Evolutionary conservation across 2,113 vertebrate species (phyloP).

Genomic region (Prietella phreatophila): DNA sequence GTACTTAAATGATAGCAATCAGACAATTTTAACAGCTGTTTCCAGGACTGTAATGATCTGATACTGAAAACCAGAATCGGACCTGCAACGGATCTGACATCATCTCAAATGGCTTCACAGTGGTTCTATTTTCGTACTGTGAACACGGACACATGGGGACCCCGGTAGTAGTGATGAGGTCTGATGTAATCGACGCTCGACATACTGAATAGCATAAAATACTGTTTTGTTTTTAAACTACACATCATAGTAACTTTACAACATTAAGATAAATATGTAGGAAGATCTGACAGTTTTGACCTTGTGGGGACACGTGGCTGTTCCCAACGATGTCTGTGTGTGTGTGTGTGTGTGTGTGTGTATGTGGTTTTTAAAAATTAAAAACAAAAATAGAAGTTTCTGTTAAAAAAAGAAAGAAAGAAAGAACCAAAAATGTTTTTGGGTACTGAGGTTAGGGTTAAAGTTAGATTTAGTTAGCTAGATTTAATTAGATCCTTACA

Average conservation of each 20-base stretch:
- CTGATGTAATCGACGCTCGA: not conserved
- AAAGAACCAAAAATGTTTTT: not conserved
- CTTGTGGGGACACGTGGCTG: not conserved
- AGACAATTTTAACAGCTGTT: not conserved
- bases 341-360: no score
- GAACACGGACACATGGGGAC: not conserved
- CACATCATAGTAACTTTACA: not conserved
- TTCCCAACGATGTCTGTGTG: not conserved
- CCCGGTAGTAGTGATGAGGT: not conserved
- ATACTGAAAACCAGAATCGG: not conserved
- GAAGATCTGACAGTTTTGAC: not conserved
- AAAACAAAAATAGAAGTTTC: not conserved
- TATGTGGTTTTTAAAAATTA: not conserved
- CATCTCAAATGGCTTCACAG: not conserved
- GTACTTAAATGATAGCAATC: not conserved
- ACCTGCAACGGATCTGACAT: not conserved
- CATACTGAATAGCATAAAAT: not conserved
- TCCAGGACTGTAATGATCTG: not conserved
- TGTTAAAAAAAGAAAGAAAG: not conserved
- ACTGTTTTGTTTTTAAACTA: not conserved
- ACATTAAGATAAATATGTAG: not conserved
- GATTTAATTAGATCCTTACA: not conserved
- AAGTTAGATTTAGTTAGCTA: not conserved
- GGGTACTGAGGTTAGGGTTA: not conserved
- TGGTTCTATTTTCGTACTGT: not conserved